Evolutionary conservation across 1,140 invertebrate genomes (phyloP).

Genomic region (Cephus cinctus): DNA sequence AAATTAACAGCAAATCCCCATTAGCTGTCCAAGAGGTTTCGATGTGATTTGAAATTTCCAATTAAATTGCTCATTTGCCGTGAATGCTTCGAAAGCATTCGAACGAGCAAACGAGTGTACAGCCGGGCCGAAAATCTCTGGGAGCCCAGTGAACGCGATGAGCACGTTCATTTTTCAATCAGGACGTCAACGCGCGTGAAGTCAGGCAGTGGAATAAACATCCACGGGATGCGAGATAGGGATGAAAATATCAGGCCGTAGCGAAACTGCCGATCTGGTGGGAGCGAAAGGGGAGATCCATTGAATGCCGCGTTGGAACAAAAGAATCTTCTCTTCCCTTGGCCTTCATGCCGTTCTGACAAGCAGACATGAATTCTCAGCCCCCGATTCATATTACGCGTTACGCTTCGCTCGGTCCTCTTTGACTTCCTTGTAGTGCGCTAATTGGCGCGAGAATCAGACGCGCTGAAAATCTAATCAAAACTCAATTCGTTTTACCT

Average conservation of each 20-base stretch:
- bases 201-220: not conserved
- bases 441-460: too few species aligned
- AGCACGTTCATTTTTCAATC: constrained; percentile 20
- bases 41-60: constrained; percentile 6
- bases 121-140: too few species aligned
- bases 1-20: not conserved
- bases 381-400: too few species aligned
- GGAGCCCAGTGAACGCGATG: not conserved
- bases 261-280: too few species aligned
- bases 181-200: constrained; percentile 9
- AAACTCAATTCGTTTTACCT: too few species aligned
- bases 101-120: constrained; percentile 7
- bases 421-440: too few species aligned
- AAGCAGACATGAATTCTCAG: not conserved
- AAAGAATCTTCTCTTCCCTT: not conserved
- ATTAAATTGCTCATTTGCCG: constrained; percentile 7
- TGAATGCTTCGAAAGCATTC: constrained; percentile 2
- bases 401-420: too few species aligned
- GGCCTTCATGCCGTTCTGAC: not conserved
- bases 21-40: not conserved
- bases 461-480: too few species aligned
- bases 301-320: too few species aligned
- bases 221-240: not conserved
- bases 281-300: too few species aligned
- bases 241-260: constrained; percentile 7